Evolutionary conservation across 2,888 invertebrate genomes (phyloP), one percentile per base, ranked within the genome.

Genomic region (Lypha dubia): DNA sequence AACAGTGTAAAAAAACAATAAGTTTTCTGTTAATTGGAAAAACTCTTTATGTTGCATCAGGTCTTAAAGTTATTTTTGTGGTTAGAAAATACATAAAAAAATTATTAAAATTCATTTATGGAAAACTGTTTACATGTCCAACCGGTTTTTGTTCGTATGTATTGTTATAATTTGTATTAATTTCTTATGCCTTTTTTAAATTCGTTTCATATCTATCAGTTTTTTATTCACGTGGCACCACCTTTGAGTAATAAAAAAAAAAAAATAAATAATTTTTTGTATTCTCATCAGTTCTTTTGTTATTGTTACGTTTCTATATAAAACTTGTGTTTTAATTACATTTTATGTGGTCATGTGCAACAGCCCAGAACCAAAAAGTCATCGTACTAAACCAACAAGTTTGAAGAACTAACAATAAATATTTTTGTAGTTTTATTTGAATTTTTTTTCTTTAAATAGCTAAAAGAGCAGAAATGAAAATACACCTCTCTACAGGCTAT

Each of bases 201-300:
- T 74, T 58, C 49, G 70, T 74, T 28, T 49, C 56, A 35, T 38
- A 38, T 58, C 65, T 63, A 63, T 49, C 17, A 38, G 49, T 67
- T 77, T 60, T 51, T 75, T 75, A 79, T 70, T 65, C 63, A 70
- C 74, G 58, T 71, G 70, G 24, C 68, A 79, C 53, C 68, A 79
- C 53, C 44, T 73, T 73, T 44, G 35, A 24, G 22, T 38, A n/a
- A n/a, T n/a, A 28, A 60, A 17, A 32, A 22, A 28, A 28, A 53
- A 24, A 63, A 56, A n/a, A 2, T 38, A 22, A 17, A 60, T 46
- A 53, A 17, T 63, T 83, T 73, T 22, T 51, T 38, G 35, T 46
- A 9, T 56, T 51, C 9, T 24, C 22, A 53, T 7, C 2, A n/a
- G 15, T 24, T 1, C 15, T 71, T 17, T 77, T 71, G 20, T 20